Evolutionary conservation across 2,113 vertebrate species (phyloP), one percentile per base, ranked within the genome.

Genomic region (Corapipo altera): DNA sequence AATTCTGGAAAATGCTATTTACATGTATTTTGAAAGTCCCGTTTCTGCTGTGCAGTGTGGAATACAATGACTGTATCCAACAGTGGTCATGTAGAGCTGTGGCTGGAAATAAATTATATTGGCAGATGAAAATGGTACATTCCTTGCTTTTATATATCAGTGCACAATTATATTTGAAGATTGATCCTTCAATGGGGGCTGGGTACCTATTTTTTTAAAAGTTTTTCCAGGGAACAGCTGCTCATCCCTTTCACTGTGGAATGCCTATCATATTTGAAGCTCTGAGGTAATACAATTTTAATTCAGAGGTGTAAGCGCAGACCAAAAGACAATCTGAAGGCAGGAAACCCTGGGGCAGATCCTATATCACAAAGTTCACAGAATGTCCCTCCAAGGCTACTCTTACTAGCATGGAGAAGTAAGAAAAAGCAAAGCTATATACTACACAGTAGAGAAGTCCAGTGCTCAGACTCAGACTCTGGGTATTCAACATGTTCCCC

Each of bases 181-280:
- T 9, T 0, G 0, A 7, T 18, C 17, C 37, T 69, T 92, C 28
- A 54, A 4, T 57, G 32, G 19, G n/a, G 18, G 12, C 12, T 65
- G 61, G 11, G 8, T 67, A 69, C 9, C 28, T 75, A 6, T 46
- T 58, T 81, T 37, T 92, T 41, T 57, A 4, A 67, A 48, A 48
- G 3, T 11, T 70, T 72, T 91, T 90, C 54, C 37, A 52, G 28
- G 37, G 32, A 91, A 72, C 43, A 89, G 30, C 26, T 93, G 41
- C 35, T 87, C 19, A 35, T 89, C 77, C 37, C 33, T 72, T 83
- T 86, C 41, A 32, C 61, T 87, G 26, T 83, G 62, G 28, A 82
- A 69, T 58, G 58, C 13, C 70, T 73, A 11, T 65, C 22, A 20
- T 51, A 62, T 88, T n/a, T 79, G 39, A 82, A 80, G 46, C 8